A percentile compares a stretch with the other conserved stretches of the same genome.
These are phyloP conservation scores for Cephalotes varians DNA, from an alignment of 2,888 invertebrate genomes.

Conservation along the genomic window DNA sequence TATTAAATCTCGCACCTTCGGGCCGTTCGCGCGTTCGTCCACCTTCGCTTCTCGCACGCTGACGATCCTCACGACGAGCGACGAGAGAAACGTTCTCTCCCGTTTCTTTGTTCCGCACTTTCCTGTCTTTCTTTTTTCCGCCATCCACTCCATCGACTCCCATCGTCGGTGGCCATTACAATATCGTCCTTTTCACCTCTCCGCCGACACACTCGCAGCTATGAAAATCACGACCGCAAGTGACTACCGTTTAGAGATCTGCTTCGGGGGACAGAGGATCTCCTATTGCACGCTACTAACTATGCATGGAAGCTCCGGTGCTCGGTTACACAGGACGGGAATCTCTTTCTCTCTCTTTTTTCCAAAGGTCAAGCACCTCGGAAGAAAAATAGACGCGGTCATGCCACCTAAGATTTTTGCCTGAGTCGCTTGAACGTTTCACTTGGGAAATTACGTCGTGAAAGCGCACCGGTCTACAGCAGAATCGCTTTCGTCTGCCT, in stretches of 20 bases:
- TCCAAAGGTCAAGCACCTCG: constrained; percentile 38
- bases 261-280: constrained; percentile 31
- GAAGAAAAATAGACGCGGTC: constrained; percentile 33
- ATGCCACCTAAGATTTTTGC: constrained; percentile 22
- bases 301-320: constrained; percentile 38
- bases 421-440: constrained; percentile 27
- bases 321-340: constrained; percentile 24
- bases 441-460: constrained; percentile 32
- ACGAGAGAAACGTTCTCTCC: not conserved
- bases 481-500: constrained; percentile 35
- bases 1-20: constrained; percentile 77
- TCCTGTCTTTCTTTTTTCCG: not conserved
- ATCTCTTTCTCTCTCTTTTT: constrained; percentile 56
- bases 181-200: constrained; percentile 39
- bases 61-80: constrained; percentile 5
- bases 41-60: not conserved
- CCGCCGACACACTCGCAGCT: constrained; percentile 2
- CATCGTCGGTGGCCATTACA: constrained; percentile 27
- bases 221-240: constrained; percentile 42
- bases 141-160: constrained; percentile 39
- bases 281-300: constrained; percentile 44
- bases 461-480: constrained; percentile 14
- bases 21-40: constrained; percentile 29
- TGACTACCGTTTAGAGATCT: constrained; percentile 46
- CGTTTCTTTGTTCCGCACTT: constrained; percentile 20